Base-by-base conservation (phyloP, 2,888 invertebrate genomes). In the Halictus ligatus region DNA sequence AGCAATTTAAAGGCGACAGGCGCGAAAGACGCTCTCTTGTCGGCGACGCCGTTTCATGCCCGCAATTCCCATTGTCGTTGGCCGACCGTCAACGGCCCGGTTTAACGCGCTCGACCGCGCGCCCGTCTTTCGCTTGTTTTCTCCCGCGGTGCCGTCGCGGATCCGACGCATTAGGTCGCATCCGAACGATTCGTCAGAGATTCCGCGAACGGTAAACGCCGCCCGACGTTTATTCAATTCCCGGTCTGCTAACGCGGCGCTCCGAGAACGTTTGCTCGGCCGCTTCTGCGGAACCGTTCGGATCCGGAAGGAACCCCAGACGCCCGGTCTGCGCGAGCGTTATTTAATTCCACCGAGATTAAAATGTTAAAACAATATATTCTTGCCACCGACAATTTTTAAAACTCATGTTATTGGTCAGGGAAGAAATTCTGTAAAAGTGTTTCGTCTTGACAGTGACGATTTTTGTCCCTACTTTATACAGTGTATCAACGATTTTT, bases 1-100 rank as follows among this genome's bases (percentile, higher is more conserved):
- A 90, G 86, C 88, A 89, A 88, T 90, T 90, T 90, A 90, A 90
- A 90, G 86, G 84, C 90, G 89, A 88, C 90, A 89, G 89, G 86
- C 86, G 91, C 88, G 88, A 90, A 90, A 90, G 89, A 83, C 85
- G 54, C 84, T 89, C 84, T 83, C 50, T 54, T 54, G 54, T 54
- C 21, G 67, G 83, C 54, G 58, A 74, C 67, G 85, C 29, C 86
- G 77, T 87, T 85, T 85, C 85, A 84, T 88, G 83, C 79, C 80
- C 79, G 81, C 88, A 89, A 90, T 90, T 90, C 86, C 85, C 85
- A 90, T 90, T 90, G 90, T 90, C 86, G 78, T 64, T 54, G 69
- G 29, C 29, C 72, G 76, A 67, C 81, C 75, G 80, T 88, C 89
- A 89, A 86, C 88, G 84, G 69, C 67, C 73, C 64, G 73, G 73